Evolutionary conservation across 2,888 invertebrate species (phyloP).

Genomic region (Dolichomitus sp.): DNA sequence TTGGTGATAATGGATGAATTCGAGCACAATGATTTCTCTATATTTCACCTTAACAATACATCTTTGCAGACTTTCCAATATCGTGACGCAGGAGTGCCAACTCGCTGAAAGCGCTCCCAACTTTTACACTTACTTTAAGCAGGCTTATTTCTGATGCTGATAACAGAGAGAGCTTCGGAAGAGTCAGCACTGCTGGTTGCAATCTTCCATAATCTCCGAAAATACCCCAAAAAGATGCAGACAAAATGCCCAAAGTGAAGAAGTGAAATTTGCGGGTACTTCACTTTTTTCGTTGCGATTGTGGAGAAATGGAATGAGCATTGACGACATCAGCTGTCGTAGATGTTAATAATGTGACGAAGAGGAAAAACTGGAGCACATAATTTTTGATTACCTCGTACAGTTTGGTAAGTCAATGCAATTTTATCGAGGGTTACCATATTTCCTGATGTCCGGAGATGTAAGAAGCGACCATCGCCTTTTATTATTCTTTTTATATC

Average conservation of each 20-base stretch:
- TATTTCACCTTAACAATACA: constrained; percentile 3
- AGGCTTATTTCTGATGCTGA: constrained; percentile 12
- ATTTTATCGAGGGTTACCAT: neutral
- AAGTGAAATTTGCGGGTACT: neutral
- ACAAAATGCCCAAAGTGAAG: neutral
- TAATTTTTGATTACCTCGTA: neutral
- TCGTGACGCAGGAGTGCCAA: neutral
- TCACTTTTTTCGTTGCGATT: neutral
- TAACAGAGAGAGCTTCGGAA: neutral
- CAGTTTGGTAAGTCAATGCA: neutral
- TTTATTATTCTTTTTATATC: neutral
- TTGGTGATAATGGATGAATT: neutral
- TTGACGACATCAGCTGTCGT: neutral
- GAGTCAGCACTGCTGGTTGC: constrained; percentile 20
- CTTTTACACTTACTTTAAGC: constrained; percentile 10
- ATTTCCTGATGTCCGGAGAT: neutral
- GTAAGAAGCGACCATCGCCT: neutral
- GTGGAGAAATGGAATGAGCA: neutral
- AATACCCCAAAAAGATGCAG: neutral
- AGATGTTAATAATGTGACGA: neutral
- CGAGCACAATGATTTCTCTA: neutral
- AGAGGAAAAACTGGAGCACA: neutral
- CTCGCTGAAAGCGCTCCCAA: constrained; percentile 5
- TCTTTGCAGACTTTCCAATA: neutral
- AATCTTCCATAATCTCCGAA: constrained; percentile 19